A percentile compares a stretch with the other conserved stretches of the same genome.
These are phyloP conservation scores for Troides oblongomaculatus DNA, from an alignment of 2,888 invertebrate species.

Conservation along the genomic window DNA sequence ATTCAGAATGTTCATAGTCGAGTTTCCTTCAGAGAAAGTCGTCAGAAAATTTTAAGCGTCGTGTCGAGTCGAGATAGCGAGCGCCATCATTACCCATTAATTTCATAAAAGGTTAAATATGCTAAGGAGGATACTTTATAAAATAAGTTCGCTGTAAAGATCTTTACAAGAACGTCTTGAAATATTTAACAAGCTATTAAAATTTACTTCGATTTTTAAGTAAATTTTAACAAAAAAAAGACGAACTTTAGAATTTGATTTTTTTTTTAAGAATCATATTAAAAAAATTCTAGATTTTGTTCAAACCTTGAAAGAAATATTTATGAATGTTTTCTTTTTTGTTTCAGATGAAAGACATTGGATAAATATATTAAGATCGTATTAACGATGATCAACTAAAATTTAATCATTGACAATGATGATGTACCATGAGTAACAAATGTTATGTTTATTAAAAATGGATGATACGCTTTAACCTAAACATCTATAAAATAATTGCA, in stretches of 20 bases:
- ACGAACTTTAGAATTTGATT: no score
- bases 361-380: background rate
- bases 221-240: no score
- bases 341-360: background rate
- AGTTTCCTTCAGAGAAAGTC: constrained; percentile 53
- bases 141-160: constrained; percentile 6
- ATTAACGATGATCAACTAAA: background rate
- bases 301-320: background rate
- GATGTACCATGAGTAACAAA: background rate
- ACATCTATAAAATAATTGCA: background rate
- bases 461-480: background rate
- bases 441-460: background rate
- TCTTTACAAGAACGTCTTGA: background rate
- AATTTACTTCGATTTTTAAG: background rate
- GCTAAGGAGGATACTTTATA: constrained; percentile 53
- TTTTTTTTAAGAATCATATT: no score
- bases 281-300: background rate
- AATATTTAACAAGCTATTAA: background rate
- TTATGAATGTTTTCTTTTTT: background rate
- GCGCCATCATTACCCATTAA: constrained; percentile 68
- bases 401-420: background rate
- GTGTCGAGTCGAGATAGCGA: constrained; percentile 47
- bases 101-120: constrained; percentile 72
- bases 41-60: constrained; percentile 52
- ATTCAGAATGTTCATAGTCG: background rate